Evolutionary conservation across 2,797 vertebrate genomes (phyloP).

Genomic region (Sebastes minor): DNA sequence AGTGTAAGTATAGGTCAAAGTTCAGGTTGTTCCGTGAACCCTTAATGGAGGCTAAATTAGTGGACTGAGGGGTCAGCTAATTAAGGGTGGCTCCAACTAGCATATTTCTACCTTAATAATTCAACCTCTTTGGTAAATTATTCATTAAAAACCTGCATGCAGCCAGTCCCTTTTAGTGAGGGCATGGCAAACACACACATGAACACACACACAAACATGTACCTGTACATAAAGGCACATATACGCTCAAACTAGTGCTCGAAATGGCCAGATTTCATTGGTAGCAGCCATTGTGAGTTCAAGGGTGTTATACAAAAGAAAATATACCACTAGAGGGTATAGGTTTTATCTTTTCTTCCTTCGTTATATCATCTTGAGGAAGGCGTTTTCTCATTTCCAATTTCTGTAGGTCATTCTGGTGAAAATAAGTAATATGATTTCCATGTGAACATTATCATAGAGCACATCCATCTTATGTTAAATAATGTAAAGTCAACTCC

Average conservation of each 20-base stretch:
- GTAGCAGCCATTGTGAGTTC: not conserved
- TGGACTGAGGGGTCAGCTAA: slow-evolving; percentile 48
- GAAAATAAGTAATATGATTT: not conserved
- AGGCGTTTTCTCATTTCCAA: not conserved
- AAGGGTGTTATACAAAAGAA: not conserved
- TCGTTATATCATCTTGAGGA: not conserved
- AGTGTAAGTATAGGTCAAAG: slow-evolving; percentile 16
- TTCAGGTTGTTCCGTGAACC: slow-evolving; percentile 36
- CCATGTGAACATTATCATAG: not conserved
- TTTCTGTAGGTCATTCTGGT: not conserved
- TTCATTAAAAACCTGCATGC: slow-evolving; percentile 56
- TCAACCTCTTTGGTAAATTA: slow-evolving; percentile 58
- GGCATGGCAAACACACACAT: not conserved
- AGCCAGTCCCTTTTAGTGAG: not conserved
- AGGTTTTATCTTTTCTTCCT: not conserved
- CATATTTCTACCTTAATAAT: slow-evolving; percentile 65
- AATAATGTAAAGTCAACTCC: not conserved
- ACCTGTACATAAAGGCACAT: not conserved
- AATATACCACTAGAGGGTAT: not conserved
- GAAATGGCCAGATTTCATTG: not conserved
- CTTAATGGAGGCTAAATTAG: slow-evolving; percentile 60
- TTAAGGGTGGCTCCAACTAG: slow-evolving; percentile 49
- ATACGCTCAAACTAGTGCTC: not conserved
- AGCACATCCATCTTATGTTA: not conserved
- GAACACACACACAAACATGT: not conserved